Base-by-base conservation (phyloP, 2,797 vertebrate genomes). In the Erithacus rubecula region DNA sequence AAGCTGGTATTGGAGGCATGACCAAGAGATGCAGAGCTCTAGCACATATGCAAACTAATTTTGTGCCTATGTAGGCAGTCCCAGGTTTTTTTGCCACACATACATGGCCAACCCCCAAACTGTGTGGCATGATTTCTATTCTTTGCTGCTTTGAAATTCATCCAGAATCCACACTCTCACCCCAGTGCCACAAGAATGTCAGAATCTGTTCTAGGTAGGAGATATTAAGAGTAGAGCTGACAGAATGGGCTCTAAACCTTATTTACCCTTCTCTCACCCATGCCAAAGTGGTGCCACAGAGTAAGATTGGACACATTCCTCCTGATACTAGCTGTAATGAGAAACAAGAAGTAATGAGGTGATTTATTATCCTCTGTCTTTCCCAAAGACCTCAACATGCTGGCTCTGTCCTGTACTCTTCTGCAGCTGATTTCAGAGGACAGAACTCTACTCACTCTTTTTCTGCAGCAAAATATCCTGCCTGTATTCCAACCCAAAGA, bases 311-410 rank as follows among this genome's bases (percentile, higher is more conserved):
- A 53, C 18, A 34, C 58, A 30, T 87, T 89, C 43, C 56, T 92
- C 43, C 43, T 74, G 65, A 78, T 59, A 52, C 56, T 30, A 24
- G 30, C 60, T 93, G 46, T 83, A 92, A 85, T 59, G 87, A 94
- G 81, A 91, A 92, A 68, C 29, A 55, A 94, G 78, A 85, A 87
- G 58, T 89, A 96, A 83, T 78, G 46, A 93, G 65, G 51, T 95
- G 82, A 95, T 96, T 95, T 96, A 89, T 95, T 95, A 85, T 39
- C 36, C 36, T 24, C 27, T 70, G 37, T 89, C 52, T 53, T 20
- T 80, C 46, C 27, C 9, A 22, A 89, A 83, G 90, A 91, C 56
- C 78, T 93, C 75, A 71, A 19, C 53, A 44, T 21, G 13, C 36
- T 71, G 59, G 15, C 51, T 95, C 62, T 81, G 53, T 71, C 47